Evolutionary conservation across 2,888 invertebrate species (phyloP).

Genomic region (Oligia strigilis): DNA sequence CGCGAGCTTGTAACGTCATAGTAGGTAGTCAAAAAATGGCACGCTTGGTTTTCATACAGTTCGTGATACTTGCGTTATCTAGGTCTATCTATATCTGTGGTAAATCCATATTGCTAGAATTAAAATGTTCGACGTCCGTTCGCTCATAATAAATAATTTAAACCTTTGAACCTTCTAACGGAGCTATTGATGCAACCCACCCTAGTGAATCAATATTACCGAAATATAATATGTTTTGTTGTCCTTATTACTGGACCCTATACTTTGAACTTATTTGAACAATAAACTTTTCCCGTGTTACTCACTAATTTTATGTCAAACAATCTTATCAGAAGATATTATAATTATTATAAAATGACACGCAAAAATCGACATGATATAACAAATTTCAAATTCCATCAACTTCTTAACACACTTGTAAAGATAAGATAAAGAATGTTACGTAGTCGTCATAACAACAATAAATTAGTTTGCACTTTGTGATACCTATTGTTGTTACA

Average conservation of each 20-base stretch:
- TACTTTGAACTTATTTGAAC: neutral
- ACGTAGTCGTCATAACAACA: neutral
- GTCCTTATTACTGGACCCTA: neutral
- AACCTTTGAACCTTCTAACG: slow-evolving; percentile 20
- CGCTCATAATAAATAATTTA: neutral
- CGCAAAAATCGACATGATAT: neutral
- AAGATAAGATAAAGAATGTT: slow-evolving; percentile 32
- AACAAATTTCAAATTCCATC: neutral
- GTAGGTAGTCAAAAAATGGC: no score
- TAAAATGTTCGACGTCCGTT: neutral
- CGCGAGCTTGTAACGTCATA: no score
- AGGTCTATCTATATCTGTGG: no score
- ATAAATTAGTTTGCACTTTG: neutral
- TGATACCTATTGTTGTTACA: neutral
- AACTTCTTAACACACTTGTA: neutral
- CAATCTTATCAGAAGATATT: neutral
- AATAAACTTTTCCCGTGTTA: neutral
- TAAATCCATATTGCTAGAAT: neutral
- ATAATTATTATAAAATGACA: neutral
- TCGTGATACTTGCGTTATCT: no score
- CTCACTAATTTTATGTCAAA: neutral
- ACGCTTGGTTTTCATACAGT: no score
- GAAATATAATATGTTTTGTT: neutral
- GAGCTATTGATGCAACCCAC: no score
- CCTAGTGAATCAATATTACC: neutral